Conservation (phyloP, 2,888 invertebrate genomes). For the Dascillus cervinus region DNA sequence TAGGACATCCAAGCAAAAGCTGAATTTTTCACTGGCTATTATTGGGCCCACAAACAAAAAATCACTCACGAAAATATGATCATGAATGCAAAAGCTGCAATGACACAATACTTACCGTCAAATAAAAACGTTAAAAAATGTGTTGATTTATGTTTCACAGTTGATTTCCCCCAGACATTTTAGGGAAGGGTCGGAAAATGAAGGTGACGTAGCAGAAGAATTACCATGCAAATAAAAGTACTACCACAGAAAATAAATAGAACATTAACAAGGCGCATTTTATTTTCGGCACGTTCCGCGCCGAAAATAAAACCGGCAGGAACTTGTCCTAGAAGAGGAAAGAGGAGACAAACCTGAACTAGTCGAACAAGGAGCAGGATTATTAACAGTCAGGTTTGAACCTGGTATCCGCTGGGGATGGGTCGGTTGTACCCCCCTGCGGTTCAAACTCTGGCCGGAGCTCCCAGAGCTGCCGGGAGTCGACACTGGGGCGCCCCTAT, state of each 20-base stretch:
- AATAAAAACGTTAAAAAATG: too few species aligned
- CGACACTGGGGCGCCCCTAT: slow-evolving; percentile 30
- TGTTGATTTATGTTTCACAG: too few species aligned
- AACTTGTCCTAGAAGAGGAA: too few species aligned
- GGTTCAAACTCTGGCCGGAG: slow-evolving; percentile 49
- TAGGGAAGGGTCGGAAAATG: slow-evolving; percentile 1
- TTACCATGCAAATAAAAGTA: slow-evolving; percentile 13
- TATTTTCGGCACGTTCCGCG: too few species aligned
- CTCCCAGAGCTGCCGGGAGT: slow-evolving; percentile 40
- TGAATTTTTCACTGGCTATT: too few species aligned
- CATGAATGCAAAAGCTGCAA: too few species aligned
- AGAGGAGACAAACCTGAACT: slow-evolving; percentile 70
- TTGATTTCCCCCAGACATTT: slow-evolving; percentile 12
- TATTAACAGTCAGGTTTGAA: slow-evolving; percentile 52
- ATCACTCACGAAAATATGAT: too few species aligned
- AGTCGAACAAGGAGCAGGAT: slow-evolving; percentile 58
- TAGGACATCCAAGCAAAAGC: too few species aligned
- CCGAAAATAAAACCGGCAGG: too few species aligned
- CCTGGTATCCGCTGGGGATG: slow-evolving; percentile 41
- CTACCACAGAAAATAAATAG: slow-evolving; percentile 12
- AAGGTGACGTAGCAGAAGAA: background rate
- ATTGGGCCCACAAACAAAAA: too few species aligned
- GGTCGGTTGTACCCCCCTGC: slow-evolving; percentile 34
- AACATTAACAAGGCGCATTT: background rate
- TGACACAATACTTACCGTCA: too few species aligned